Percentiles rank a stretch among this genome's conserved stretches.
Conservation (phyloP, 2,888 invertebrate genomes). For the Lochmaea capreae region DNA sequence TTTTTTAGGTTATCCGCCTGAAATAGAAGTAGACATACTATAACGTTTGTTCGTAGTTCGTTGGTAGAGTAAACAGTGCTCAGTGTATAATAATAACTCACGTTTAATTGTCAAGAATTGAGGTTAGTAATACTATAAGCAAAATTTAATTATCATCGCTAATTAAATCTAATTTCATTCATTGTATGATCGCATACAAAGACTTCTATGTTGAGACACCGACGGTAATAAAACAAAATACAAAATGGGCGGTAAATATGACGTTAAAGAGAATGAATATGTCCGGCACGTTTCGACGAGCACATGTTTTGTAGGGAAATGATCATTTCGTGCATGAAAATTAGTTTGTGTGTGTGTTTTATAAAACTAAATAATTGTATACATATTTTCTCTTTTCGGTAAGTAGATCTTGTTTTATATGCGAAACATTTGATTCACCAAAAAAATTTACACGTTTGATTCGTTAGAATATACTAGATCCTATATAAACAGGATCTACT, state of each 20-base stretch:
- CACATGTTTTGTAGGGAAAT: constrained; percentile 14
- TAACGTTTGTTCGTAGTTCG: too few species aligned
- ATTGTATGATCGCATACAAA: too few species aligned
- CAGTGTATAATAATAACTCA: too few species aligned
- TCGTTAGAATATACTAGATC: neutral
- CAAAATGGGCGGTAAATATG: neutral
- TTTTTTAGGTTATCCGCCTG: too few species aligned
- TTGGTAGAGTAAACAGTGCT: too few species aligned
- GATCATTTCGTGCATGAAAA: constrained; percentile 20
- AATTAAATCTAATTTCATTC: neutral
- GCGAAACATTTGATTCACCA: neutral
- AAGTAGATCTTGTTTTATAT: constrained; percentile 1
- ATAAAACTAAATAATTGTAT: constrained; percentile 19
- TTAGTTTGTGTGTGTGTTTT: constrained; percentile 21
- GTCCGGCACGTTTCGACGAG: constrained; percentile 20
- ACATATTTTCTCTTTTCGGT: constrained; percentile 23
- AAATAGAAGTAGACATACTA: too few species aligned
- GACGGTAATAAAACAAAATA: neutral
- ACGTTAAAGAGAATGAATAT: constrained; percentile 14
- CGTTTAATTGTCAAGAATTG: neutral
- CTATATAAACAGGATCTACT: too few species aligned
- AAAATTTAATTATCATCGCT: neutral
- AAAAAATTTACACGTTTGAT: neutral
- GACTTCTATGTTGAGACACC: neutral
- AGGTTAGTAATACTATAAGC: neutral